Percentiles rank a stretch among this genome's conserved stretches.
Conservation (phyloP, 2,797 vertebrate genomes). For the Coregonus ussuriensis region DNA sequence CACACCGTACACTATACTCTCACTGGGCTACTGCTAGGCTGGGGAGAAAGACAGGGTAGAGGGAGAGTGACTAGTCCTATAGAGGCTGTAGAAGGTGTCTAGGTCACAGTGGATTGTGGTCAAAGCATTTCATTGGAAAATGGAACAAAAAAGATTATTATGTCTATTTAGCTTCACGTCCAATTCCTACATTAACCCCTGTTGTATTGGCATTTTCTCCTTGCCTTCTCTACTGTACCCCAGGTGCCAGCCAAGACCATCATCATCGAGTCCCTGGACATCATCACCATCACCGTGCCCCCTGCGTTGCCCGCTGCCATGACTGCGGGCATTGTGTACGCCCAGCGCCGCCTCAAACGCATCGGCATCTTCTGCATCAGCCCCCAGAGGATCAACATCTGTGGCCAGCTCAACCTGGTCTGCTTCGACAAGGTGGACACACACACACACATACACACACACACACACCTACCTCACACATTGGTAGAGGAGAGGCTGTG, state of each 20-base stretch:
- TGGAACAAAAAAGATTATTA: neutral
- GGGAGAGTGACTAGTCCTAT: no score
- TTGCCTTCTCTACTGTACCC: neutral
- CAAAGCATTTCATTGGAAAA: no score
- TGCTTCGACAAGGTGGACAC: slow-evolving; percentile 93
- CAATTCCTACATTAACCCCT: neutral
- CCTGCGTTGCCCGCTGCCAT: slow-evolving; percentile 95
- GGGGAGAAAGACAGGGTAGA: no score
- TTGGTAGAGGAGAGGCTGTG: no score
- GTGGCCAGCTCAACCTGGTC: slow-evolving; percentile 95
- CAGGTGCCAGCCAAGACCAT: slow-evolving; percentile 85
- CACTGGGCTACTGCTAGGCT: no score
- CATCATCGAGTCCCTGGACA: slow-evolving; percentile 93
- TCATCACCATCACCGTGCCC: slow-evolving; percentile 97
- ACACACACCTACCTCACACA: no score
- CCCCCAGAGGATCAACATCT: slow-evolving; percentile 97
- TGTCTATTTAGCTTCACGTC: neutral
- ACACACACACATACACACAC: neutral
- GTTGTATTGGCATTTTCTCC: neutral
- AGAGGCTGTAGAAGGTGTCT: no score
- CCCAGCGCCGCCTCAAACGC: slow-evolving; percentile 88
- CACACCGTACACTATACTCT: no score
- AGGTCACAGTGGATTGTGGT: no score
- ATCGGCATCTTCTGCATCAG: slow-evolving; percentile 97
- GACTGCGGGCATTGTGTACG: slow-evolving; percentile 96